Evolutionary conservation across 2,797 vertebrate genomes (phyloP).

Genomic region (Ceryle rudis): DNA sequence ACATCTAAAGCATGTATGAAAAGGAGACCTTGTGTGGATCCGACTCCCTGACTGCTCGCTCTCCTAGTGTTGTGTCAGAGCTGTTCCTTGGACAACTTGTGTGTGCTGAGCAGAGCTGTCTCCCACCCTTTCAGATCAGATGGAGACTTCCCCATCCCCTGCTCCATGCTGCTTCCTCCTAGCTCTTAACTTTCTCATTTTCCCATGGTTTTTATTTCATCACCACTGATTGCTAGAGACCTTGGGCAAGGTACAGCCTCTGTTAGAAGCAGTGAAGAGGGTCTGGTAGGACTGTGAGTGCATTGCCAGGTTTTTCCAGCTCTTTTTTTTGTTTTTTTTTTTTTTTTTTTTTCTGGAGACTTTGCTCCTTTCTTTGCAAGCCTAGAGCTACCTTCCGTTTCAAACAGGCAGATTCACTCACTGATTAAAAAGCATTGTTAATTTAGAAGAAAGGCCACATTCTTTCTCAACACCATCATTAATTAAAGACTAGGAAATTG

Average conservation of each 20-base stretch:
- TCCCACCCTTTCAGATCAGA: background rate
- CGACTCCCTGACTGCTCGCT: background rate
- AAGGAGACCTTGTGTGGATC: background rate
- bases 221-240: background rate
- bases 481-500: slow-evolving; percentile 72
- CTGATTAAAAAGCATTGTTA: slow-evolving; percentile 68
- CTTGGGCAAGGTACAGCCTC: background rate
- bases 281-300: background rate
- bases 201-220: background rate
- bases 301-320: background rate
- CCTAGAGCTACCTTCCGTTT: slow-evolving; percentile 52
- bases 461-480: slow-evolving; percentile 68
- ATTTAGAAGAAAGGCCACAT: slow-evolving; percentile 71
- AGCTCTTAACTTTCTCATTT: background rate
- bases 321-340: background rate
- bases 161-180: background rate
- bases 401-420: slow-evolving; percentile 31
- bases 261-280: background rate
- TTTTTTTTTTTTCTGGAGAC: background rate
- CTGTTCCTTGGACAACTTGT: background rate
- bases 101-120: background rate
- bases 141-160: background rate
- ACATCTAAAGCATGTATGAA: rapidly evolving
- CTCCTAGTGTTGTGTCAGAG: background rate
- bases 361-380: slow-evolving; percentile 12